Evolutionary conservation across 2,888 invertebrate genomes (phyloP).

Genomic region (Bursaphelenchus okinawaensis): DNA sequence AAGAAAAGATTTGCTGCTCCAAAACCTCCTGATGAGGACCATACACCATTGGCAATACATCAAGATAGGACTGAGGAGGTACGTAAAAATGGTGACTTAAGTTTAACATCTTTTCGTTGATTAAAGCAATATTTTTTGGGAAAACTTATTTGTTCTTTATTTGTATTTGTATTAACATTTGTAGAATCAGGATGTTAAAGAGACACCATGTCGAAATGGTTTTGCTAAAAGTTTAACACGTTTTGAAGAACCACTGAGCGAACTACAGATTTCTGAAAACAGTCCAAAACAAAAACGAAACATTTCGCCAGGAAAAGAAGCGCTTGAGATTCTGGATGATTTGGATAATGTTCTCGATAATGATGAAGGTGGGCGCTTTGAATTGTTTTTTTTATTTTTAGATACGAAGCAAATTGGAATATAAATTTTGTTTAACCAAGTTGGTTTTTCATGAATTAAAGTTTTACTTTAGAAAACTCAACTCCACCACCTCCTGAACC

Average conservation of each 20-base stretch:
- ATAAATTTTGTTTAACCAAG: too few species aligned
- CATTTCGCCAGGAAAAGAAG: conserved; percentile 35
- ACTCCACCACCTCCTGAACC: conserved; percentile 55
- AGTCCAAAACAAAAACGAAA: neutral
- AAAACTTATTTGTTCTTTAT: too few species aligned
- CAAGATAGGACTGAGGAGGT: neutral
- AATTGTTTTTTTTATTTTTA: neutral
- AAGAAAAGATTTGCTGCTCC: conserved; percentile 26
- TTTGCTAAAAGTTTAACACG: neutral
- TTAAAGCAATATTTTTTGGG: neutral
- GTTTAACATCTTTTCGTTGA: neutral
- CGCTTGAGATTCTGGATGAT: conserved; percentile 51
- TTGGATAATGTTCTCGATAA: conserved; percentile 42
- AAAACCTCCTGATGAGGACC: conserved; percentile 17
- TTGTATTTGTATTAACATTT: too few species aligned
- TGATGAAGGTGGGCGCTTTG: conserved; percentile 21
- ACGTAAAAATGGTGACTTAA: conserved; percentile 8
- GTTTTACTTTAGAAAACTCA: neutral
- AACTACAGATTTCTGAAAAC: neutral
- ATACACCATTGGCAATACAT: neutral
- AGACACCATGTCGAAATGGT: conserved; percentile 11
- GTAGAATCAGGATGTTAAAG: conserved; percentile 2
- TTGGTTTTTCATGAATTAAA: too few species aligned
- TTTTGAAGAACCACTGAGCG: neutral
- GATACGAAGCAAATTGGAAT: conserved; percentile 3